Evolutionary conservation across 2,888 invertebrate species (phyloP), one percentile per base, ranked within the genome.

Genomic region (Oscheius sp.): DNA sequence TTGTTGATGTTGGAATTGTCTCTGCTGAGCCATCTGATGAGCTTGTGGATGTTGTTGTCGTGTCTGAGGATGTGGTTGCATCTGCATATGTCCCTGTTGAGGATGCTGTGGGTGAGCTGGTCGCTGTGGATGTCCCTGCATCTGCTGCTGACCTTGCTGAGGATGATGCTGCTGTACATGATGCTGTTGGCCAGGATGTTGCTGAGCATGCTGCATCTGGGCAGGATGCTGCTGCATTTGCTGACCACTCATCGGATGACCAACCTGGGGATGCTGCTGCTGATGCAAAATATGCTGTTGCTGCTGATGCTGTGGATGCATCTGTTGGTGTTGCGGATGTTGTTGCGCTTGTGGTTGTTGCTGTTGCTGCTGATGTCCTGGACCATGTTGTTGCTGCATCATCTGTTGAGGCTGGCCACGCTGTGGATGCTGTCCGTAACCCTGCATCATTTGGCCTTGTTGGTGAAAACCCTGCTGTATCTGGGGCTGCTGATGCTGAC

Each of bases 401-500:
- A 37, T 33, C n/a, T 33, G 68, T 35, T 53, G 53, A 11, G 3
- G 42, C 7, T 3, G 42, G 4, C 42, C 42, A 42, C 13, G 51
- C 13, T 68, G 68, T n/a, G 10, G 37, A 35, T 68, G 68, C 29
- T 68, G 68, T 29, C 29, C 32, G 29, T 48, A 50, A 21, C 51
- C 50, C 11, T 65, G 65, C 21, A 60, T 60, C 33, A 21, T 47
- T 48, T 63, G 63, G 29, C 50, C 48, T 50, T 53, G 53, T 10
- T 63, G 63, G 29, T 63, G 63, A 21, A 48, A 50, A 29, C 47
- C 63, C n/a, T 63, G 63, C 37, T 60, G 60, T 37, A 60, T 60
- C 37, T 32, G 60, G 10, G 9, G 35, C 35, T 35, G 42, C 13
- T 33, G 60, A 21, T 57, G 57, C 10, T 60, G 60, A n/a, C 60